Conservation (phyloP, 2,113 vertebrate genomes). For the Eubucco bourcierii region DNA sequence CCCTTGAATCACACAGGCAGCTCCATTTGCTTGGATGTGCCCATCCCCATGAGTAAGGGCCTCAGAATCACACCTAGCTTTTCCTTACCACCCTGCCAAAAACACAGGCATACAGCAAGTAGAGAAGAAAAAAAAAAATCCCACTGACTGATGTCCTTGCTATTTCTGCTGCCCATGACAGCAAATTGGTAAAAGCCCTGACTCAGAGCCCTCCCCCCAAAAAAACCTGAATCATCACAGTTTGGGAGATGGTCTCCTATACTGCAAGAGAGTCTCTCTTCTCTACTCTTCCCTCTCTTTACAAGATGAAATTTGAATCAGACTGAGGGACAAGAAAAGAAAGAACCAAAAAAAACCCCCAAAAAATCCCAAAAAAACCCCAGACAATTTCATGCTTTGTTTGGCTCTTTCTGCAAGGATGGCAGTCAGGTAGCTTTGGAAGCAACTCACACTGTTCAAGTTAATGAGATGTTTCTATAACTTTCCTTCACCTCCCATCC, state of each 20-base stretch:
- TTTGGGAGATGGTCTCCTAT: neutral
- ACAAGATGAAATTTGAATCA: neutral
- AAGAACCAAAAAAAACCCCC: too few species aligned
- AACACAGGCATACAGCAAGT: neutral
- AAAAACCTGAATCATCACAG: neutral
- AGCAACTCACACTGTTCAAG: neutral
- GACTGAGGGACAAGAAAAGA: neutral
- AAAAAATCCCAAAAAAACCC: too few species aligned
- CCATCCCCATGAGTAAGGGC: slow-evolving; percentile 39
- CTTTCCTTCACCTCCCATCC: neutral
- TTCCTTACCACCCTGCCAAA: neutral
- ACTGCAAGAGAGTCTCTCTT: neutral
- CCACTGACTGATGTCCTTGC: neutral
- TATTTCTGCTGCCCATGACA: neutral
- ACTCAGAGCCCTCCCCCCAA: neutral
- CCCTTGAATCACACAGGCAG: neutral
- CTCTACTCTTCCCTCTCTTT: neutral
- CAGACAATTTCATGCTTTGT: neutral
- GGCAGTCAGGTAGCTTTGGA: neutral
- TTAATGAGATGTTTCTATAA: neutral
- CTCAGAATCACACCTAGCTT: neutral
- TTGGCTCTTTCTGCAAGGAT: neutral
- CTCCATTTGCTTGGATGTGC: neutral
- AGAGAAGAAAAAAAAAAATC: neutral
- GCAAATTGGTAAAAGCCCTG: neutral